Percentiles rank a stretch among this genome's conserved stretches.
Conservation (phyloP, 1,140 invertebrate genomes). For the Trichonephila clavata region DNA sequence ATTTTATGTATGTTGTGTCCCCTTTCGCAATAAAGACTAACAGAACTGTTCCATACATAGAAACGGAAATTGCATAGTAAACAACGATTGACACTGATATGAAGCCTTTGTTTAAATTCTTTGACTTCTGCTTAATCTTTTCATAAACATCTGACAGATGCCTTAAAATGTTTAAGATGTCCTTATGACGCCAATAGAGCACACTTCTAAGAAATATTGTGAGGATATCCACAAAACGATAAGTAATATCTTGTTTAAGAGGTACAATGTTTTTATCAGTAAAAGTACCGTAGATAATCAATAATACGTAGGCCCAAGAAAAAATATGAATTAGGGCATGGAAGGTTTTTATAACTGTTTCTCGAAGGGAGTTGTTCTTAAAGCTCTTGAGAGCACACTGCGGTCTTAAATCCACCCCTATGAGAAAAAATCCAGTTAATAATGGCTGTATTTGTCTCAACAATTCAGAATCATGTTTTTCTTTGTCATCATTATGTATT, state of each 20-base stretch:
- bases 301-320: neutral
- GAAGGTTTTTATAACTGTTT: neutral
- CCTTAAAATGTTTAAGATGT: neutral
- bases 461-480: neutral
- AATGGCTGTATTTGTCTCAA: neutral
- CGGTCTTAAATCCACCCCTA: neutral
- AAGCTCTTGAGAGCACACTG: neutral
- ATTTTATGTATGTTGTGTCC: neutral
- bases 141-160: neutral
- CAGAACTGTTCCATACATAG: neutral
- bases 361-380: neutral
- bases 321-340: neutral
- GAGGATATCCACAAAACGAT: neutral
- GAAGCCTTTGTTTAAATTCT: neutral
- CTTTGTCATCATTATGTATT: neutral
- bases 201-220: neutral
- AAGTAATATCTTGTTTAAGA: no score
- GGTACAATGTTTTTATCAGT: neutral
- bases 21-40: neutral
- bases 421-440: neutral
- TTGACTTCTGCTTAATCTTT: neutral
- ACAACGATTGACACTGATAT: neutral
- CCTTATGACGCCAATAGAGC: neutral
- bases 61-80: neutral
- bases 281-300: neutral